Evolutionary conservation across 2,888 invertebrate genomes (phyloP).

Genomic region (Ecliptopera silaceata): DNA sequence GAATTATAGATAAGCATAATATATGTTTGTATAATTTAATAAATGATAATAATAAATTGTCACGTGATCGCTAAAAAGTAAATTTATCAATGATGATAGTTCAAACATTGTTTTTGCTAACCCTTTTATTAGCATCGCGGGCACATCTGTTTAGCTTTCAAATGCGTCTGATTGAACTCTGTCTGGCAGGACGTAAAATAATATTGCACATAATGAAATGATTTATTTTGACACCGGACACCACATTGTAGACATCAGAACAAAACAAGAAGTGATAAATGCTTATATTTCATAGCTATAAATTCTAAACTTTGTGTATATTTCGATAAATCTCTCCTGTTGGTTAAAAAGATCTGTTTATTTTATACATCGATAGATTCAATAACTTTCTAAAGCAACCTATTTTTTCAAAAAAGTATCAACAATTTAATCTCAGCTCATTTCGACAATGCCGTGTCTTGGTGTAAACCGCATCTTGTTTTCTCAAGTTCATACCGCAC

Average conservation of each 20-base stretch:
- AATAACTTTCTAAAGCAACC: too few species aligned
- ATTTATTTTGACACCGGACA: constrained; percentile 14
- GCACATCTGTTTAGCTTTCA: background rate
- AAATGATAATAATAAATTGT: too few species aligned
- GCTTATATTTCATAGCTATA: background rate
- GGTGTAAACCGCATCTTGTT: constrained; percentile 11
- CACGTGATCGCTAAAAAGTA: too few species aligned
- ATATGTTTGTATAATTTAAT: too few species aligned
- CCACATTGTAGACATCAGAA: background rate
- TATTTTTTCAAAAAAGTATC: too few species aligned
- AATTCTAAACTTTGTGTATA: background rate
- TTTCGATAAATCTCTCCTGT: too few species aligned
- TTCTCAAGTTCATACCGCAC: constrained; percentile 2
- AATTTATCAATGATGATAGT: background rate
- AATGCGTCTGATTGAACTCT: background rate
- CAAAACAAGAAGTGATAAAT: background rate
- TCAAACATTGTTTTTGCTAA: background rate
- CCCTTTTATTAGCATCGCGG: background rate
- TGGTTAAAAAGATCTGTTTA: too few species aligned
- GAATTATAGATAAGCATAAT: too few species aligned
- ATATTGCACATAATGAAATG: constrained; percentile 9
- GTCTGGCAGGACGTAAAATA: constrained; percentile 14
- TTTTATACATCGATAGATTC: too few species aligned
- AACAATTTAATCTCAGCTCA: too few species aligned
- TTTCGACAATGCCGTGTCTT: too few species aligned